phyloP scores from a whole-genome alignment of 2,113 vertebrate species.

The Tachysurus fulvidraco region DNA sequence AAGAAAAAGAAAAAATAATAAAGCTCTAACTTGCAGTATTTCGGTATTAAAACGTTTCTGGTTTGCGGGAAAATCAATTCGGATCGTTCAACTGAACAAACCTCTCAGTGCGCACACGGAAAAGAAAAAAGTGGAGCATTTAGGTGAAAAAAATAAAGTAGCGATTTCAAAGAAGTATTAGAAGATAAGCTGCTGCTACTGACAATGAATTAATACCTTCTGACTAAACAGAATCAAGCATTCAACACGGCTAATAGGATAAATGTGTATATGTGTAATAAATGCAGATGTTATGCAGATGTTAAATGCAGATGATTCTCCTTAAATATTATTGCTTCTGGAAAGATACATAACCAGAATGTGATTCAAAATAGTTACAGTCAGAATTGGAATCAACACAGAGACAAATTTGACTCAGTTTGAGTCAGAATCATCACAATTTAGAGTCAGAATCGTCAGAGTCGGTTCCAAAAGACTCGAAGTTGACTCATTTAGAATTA shows the following conservation, averaged over 20 bases:
- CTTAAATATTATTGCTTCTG: not conserved
- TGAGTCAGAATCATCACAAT: no score
- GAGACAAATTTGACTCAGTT: no score
- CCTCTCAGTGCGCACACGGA: not conserved
- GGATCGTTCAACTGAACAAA: not conserved
- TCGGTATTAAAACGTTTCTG: not conserved
- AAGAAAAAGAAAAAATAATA: conserved; percentile 27
- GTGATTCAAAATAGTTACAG: not conserved
- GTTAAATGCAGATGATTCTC: not conserved
- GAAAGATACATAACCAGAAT: not conserved
- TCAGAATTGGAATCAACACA: no score
- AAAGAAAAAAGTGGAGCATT: not conserved
- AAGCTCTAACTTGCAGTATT: not conserved
- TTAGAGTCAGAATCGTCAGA: no score
- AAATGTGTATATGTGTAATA: not conserved
- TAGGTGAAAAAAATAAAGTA: not conserved
- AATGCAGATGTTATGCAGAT: not conserved
- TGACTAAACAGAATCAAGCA: not conserved
- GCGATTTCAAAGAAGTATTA: not conserved
- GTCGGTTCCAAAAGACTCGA: no score
- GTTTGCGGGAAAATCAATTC: not conserved
- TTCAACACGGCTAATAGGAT: not conserved
- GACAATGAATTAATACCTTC: not conserved
- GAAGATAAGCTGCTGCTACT: not conserved
- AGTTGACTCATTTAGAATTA: no score